These are phyloP conservation scores for Cherax quadricarinatus DNA, from an alignment of 1,140 invertebrate genomes.

Conservation along the genomic window DNA sequence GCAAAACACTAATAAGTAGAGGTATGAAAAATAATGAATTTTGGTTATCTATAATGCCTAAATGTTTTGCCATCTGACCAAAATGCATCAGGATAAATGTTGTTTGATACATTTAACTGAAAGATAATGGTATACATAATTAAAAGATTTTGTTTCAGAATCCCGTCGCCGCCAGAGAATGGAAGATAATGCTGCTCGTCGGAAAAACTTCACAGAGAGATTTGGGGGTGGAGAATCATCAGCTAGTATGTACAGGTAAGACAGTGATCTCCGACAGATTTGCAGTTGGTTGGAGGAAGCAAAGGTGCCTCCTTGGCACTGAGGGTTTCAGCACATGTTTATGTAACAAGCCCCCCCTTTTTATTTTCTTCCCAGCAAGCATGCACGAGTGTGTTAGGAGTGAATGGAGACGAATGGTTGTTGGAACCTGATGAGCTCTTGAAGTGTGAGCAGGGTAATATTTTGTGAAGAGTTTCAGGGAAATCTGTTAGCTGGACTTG, in stretches of 20 bases:
- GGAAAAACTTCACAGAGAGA: constrained; percentile 84
- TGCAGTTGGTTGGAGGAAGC: neutral
- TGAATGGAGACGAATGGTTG: too few species aligned
- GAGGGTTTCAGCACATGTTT: neutral
- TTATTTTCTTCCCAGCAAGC: too few species aligned
- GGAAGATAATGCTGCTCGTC: constrained; percentile 85
- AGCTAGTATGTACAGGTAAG: constrained; percentile 72
- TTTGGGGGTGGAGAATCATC: constrained; percentile 77
- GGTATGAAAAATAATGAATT: constrained; percentile 78
- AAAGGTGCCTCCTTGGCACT: neutral
- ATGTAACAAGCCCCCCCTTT: too few species aligned
- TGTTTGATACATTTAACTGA: too few species aligned
- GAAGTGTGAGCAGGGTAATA: too few species aligned
- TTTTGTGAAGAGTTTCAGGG: too few species aligned
- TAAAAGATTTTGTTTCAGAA: constrained; percentile 43
- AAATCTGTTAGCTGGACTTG: too few species aligned
- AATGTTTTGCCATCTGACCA: too few species aligned
- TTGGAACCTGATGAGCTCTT: too few species aligned
- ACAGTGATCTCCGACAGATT: neutral
- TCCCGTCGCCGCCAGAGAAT: constrained; percentile 85
- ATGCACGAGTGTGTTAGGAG: too few species aligned
- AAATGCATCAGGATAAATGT: too few species aligned
- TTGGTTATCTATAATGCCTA: too few species aligned
- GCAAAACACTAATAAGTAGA: constrained; percentile 79
- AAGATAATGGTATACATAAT: neutral